Evolutionary conservation across 2,797 vertebrate genomes (phyloP).

Genomic region (Sebastes iracundus): DNA sequence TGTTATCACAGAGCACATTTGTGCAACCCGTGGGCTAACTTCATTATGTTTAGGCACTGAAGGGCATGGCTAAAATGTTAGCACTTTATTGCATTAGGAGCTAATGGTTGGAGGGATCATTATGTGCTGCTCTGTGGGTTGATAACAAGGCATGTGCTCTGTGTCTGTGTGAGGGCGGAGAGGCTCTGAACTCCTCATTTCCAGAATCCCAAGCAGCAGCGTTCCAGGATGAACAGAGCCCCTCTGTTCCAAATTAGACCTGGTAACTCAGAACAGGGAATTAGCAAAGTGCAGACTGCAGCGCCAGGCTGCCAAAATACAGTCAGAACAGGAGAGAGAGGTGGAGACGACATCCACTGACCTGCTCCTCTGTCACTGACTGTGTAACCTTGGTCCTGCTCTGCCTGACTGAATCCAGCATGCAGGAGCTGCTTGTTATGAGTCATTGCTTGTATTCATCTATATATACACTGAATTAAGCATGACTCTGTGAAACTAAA

Average conservation of each 20-base stretch:
- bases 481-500: slow-evolving; percentile 21
- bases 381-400: slow-evolving; percentile 46
- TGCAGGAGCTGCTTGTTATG: slow-evolving; percentile 15
- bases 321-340: slow-evolving; percentile 25
- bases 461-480: slow-evolving; percentile 25
- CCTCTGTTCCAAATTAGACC: slow-evolving; percentile 79
- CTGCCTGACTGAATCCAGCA: slow-evolving; percentile 42
- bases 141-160: slow-evolving; percentile 80
- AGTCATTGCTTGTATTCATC: slow-evolving; percentile 35
- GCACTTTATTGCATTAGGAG: slow-evolving; percentile 76
- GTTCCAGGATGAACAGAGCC: slow-evolving; percentile 74
- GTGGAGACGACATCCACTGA: slow-evolving; percentile 29
- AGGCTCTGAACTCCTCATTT: slow-evolving; percentile 76
- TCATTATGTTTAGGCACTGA: slow-evolving; percentile 69
- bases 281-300: slow-evolving; percentile 58
- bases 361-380: slow-evolving; percentile 30
- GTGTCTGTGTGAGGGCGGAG: slow-evolving; percentile 71
- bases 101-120: slow-evolving; percentile 76
- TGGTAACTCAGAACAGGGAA: slow-evolving; percentile 62
- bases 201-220: slow-evolving; percentile 75
- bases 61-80: slow-evolving; percentile 73
- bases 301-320: slow-evolving; percentile 35
- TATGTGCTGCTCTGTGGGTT: slow-evolving; percentile 73
- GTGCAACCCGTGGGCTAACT: slow-evolving; percentile 64
- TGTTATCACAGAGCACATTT: slow-evolving; percentile 63